These are phyloP conservation scores for Nematopogon swammerdamellus DNA, from an alignment of 2,888 invertebrate genomes.

Conservation along the genomic window DNA sequence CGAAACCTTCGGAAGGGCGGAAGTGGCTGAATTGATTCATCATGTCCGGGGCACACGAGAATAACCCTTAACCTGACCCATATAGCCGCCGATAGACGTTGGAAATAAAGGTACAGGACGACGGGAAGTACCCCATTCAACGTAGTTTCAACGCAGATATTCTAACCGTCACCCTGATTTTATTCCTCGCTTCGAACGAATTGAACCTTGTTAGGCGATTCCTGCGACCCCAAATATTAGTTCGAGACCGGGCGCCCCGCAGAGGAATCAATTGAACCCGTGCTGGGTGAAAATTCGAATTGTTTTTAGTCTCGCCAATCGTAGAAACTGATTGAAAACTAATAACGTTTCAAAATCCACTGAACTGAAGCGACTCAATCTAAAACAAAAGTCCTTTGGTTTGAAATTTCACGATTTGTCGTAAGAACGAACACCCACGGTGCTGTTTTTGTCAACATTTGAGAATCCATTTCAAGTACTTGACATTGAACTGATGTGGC, in stretches of 20 bases:
- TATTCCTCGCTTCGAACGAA: background rate
- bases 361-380: too few relatives aligned
- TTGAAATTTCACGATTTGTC: too few relatives aligned
- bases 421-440: too few relatives aligned
- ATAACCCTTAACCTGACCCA: background rate
- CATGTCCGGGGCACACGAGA: background rate
- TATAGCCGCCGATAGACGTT: background rate
- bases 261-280: constrained; percentile 30
- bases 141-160: background rate
- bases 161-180: background rate
- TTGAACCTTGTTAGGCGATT: background rate
- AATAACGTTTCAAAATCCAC: too few relatives aligned
- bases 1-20: background rate
- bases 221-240: background rate
- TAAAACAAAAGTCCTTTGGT: too few relatives aligned
- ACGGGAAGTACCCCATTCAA: too few relatives aligned
- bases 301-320: constrained; percentile 21
- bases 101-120: too few relatives aligned
- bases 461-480: too few relatives aligned
- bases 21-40: background rate
- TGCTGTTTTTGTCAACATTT: too few relatives aligned
- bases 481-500: too few relatives aligned
- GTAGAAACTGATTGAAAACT: too few relatives aligned
- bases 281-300: constrained; percentile 23
- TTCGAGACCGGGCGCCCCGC: constrained; percentile 18